A percentile compares a stretch with the other conserved stretches of the same genome.
phyloP scores from a whole-genome alignment of 2,888 invertebrate genomes.

The Meloe dianella region DNA sequence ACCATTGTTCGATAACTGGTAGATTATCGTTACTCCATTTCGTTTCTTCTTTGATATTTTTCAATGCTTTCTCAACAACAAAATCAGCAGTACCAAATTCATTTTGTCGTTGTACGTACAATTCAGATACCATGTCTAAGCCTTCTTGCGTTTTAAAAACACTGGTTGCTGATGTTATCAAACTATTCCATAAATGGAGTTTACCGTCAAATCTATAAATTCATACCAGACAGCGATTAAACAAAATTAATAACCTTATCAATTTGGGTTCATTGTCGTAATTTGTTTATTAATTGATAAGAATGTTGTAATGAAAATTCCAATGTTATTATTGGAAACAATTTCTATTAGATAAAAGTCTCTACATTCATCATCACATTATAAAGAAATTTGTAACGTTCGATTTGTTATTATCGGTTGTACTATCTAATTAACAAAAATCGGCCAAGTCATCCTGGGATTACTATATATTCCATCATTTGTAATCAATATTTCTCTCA shows the following conservation, averaged over 20 bases:
- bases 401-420: no score
- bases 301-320: background rate
- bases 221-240: background rate
- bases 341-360: no score
- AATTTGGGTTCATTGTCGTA: background rate
- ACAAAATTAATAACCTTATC: background rate
- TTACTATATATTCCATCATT: background rate
- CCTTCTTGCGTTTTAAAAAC: constrained; percentile 79
- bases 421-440: no score
- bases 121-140: constrained; percentile 69
- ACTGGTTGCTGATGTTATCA: constrained; percentile 76
- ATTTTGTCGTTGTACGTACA: constrained; percentile 68
- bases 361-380: no score
- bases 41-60: constrained; percentile 75
- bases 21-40: constrained; percentile 79
- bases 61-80: constrained; percentile 74
- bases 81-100: constrained; percentile 77
- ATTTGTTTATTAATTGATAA: background rate
- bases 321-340: background rate
- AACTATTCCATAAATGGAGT: constrained; percentile 77
- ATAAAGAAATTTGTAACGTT: no score
- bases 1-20: constrained; percentile 76
- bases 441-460: no score
- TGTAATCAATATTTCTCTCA: background rate
- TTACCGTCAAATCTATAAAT: constrained; percentile 68